Base-by-base conservation (phyloP, 2,888 invertebrate species). In the Loripinus fragilis region DNA sequence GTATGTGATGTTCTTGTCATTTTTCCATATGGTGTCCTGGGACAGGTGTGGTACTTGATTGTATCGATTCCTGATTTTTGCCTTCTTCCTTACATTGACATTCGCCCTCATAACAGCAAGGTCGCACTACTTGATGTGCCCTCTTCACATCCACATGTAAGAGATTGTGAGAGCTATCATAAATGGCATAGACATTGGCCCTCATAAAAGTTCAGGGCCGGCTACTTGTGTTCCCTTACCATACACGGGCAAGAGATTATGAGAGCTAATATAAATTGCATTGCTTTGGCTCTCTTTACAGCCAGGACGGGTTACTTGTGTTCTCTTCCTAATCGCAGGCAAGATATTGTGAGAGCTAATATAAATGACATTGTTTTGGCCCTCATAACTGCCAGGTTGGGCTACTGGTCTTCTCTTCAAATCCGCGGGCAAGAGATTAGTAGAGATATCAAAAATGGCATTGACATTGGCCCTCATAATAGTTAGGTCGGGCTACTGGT, bases 391-490 rank as follows among this genome's bases (percentile, higher is more conserved):
- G 28, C 28, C 74, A 77, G 35, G 74, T 77, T 1, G 71, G 69
- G 0, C 66, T 83, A 20, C 35, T 83, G 10, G 45, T 77, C 17
- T 83, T 64, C 67, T 74, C 79, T 42, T 70, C 75, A 7, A 76
- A 77, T 33, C 72, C 82, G 20, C 69, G 74, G n/a, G n/a, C n/a
- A n/a, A n/a, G 69, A 77, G 79, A n/a, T 83, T 35, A 66, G 71
- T 1, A 30, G 50, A 15, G 41, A 48, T 10, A 76, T 80, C n/a
- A 45, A 80, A 28, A 55, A 72, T 23, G 28, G 70, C 38, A 41
- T 83, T n/a, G n/a, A n/a, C n/a, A n/a, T n/a, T n/a, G n/a, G n/a
- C n/a, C n/a, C n/a, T n/a, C n/a, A n/a, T n/a, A n/a, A n/a, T n/a
- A n/a, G n/a, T n/a, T n/a, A n/a, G n/a, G n/a, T n/a, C n/a, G n/a